Evolutionary conservation across 2,797 vertebrate genomes (phyloP), one percentile per base, ranked within the genome.

Genomic region (Trachops cirrhosus): DNA sequence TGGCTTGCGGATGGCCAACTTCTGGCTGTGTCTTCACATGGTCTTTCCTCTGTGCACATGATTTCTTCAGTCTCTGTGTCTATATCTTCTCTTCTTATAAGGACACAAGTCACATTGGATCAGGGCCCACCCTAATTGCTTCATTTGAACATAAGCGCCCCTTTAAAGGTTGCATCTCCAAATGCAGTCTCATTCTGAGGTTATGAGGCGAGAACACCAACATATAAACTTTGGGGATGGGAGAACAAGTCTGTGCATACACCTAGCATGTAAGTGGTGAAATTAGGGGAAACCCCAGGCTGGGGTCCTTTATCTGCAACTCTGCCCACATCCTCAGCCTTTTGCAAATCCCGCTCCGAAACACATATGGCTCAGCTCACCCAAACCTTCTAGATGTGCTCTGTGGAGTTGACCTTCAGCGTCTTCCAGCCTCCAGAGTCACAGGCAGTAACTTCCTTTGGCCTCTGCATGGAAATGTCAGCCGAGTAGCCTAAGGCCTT

Each of bases 251-350:
- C 34, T 52, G 22, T 6, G 29, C 18, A 2, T 2, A 18, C 2
- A 11, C 24, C 37, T 57, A 37, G 34, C 1, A 0, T 2, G 0
- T 19, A n/a, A 46, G 29, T 21, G 11, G 9, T 24, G 29, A 52
- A 3, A 10, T 0, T 0, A 1, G 5, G 21, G 54, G 57, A 39
- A 2, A 1, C 8, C 26, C 39, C 8, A 5, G 22, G 16, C 34
- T 9, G 12, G 1, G 2, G 29, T 5, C 22, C 22, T 22, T 46
- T 48, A 19, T 37, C 12, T 54, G 34, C 44, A 24, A 3, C 46
- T 22, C 37, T 16, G 24, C 11, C 16, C 24, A 11, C 14, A 19
- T 16, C n/a, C 19, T 14, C 37, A 59, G 9, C 48, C 39, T 32
- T 87, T 54, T 19, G 78, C 71, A 37, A 50, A 75, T 29, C 37